phyloP scores from a whole-genome alignment of 2,888 invertebrate genomes.

The Taenaris catops region DNA sequence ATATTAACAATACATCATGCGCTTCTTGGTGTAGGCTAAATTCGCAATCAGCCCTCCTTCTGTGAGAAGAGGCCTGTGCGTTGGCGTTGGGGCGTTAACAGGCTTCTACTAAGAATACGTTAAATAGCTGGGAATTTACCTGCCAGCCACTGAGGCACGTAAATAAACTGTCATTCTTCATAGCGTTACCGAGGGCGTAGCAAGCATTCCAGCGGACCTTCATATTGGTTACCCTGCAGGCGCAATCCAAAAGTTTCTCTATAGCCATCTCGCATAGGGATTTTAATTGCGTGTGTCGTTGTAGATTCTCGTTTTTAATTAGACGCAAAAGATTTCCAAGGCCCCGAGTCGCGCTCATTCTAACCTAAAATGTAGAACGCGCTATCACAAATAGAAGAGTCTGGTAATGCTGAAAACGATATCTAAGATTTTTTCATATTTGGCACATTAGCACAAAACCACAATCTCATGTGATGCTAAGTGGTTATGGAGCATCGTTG shows the following conservation, averaged over 20 bases:
- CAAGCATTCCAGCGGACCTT: constrained; percentile 97
- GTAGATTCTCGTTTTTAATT: constrained; percentile 70
- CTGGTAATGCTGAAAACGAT: no score
- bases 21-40: no score
- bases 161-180: constrained; percentile 81
- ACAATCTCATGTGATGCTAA: no score
- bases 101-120: no score
- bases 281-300: constrained; percentile 65
- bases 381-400: no score
- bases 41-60: no score
- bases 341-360: constrained; percentile 89
- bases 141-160: constrained; percentile 74
- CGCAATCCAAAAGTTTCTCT: constrained; percentile 83
- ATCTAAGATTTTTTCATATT: no score
- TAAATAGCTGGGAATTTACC: constrained; percentile 43
- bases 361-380: constrained; percentile 42
- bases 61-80: no score
- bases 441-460: no score
- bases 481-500: no score
- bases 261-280: constrained; percentile 81
- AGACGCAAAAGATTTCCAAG: constrained; percentile 89
- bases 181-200: constrained; percentile 90
- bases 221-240: constrained; percentile 85
- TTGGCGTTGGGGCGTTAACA: no score
- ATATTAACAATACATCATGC: no score